phyloP scores from a whole-genome alignment of 2,113 vertebrate genomes.

The Mandrillus leucophaeus region DNA sequence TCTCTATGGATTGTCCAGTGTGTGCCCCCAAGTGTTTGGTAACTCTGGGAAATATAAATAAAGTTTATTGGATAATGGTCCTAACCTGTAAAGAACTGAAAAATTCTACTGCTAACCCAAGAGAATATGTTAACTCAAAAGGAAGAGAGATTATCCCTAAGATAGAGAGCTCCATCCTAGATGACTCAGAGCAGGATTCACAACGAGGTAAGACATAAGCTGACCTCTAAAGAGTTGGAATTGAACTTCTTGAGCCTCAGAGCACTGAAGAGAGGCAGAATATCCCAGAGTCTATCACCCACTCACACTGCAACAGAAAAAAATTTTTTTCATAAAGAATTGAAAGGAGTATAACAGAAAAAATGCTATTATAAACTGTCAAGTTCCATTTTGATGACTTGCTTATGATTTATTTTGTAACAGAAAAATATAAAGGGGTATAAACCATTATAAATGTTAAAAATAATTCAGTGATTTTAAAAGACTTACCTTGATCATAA shows the following conservation, averaged over 20 bases:
- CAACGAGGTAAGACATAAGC: not conserved
- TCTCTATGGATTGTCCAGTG: not conserved
- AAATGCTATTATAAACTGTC: not conserved
- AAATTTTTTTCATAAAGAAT: not conserved
- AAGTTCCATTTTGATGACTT: not conserved
- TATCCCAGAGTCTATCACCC: not conserved
- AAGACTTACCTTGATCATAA: not conserved
- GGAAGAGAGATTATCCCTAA: not conserved
- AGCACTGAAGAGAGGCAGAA: not conserved
- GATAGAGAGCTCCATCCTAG: not conserved
- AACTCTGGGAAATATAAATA: not conserved
- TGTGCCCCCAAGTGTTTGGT: not conserved
- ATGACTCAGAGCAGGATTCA: no score
- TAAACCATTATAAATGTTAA: not conserved
- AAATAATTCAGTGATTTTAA: not conserved
- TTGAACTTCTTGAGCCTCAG: not conserved
- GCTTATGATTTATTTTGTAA: not conserved
- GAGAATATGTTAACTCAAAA: not conserved
- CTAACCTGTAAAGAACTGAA: not conserved
- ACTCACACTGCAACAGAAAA: not conserved
- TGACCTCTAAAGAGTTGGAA: not conserved
- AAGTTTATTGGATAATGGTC: not conserved
- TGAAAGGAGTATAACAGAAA: not conserved
- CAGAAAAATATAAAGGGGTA: not conserved
- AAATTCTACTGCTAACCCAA: not conserved